Percentiles rank a stretch among this genome's conserved stretches.
Evolutionary conservation across 2,797 vertebrate genomes (phyloP).

Genomic region (Chiroxiphia lanceolata): DNA sequence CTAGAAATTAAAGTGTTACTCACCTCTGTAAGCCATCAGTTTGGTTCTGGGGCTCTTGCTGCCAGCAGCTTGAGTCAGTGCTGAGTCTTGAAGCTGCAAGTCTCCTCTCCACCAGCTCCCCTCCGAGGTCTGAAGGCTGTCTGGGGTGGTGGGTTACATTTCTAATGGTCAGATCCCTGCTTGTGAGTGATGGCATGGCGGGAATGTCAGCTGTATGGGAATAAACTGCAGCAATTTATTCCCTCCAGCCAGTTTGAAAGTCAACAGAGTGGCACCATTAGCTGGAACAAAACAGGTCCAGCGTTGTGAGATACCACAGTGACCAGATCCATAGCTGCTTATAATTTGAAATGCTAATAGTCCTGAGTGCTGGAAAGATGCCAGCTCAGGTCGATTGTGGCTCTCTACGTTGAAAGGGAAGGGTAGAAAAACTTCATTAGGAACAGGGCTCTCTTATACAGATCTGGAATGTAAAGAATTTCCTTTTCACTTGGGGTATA

Average conservation of each 20-base stretch:
- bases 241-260: slow-evolving; percentile 30
- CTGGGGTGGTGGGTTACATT: slow-evolving; percentile 52
- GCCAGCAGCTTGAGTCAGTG: background rate
- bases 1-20: slow-evolving; percentile 48
- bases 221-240: slow-evolving; percentile 61
- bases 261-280: background rate
- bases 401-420: background rate
- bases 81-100: background rate
- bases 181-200: slow-evolving; percentile 66
- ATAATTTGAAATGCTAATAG: background rate
- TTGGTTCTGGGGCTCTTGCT: slow-evolving; percentile 29
- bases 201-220: slow-evolving; percentile 70
- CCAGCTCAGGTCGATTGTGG: slow-evolving; percentile 33
- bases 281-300: background rate
- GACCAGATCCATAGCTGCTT: background rate
- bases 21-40: slow-evolving; percentile 36
- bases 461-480: slow-evolving; percentile 66
- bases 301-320: background rate
- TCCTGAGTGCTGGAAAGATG: background rate
- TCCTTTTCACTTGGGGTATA: slow-evolving; percentile 38
- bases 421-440: slow-evolving; percentile 7
- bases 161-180: slow-evolving; percentile 53
- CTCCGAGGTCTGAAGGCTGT: slow-evolving; percentile 22
- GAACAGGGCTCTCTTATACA: background rate
- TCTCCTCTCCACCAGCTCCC: slow-evolving; percentile 4